These are phyloP conservation scores for Neomonachus schauinslandi DNA, from an alignment of 2,113 vertebrate species.

Conservation along the genomic window DNA sequence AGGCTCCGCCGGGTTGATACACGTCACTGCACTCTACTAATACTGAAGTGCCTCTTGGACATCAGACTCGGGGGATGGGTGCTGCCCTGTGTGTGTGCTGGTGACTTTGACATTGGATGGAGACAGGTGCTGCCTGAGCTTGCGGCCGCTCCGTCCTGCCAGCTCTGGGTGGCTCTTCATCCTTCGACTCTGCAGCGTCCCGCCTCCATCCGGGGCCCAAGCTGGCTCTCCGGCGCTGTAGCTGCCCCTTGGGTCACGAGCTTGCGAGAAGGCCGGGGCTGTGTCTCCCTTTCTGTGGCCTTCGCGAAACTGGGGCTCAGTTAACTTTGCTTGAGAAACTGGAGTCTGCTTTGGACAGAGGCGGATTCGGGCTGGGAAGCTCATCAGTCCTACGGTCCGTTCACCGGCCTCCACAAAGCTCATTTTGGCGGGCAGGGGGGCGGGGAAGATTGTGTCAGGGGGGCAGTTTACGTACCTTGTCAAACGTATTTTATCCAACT, in stretches of 20 bases:
- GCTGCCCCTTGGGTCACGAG: neutral
- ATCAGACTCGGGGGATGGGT: rapidly evolving
- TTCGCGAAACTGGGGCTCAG: neutral
- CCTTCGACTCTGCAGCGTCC: neutral
- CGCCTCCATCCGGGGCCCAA: rapidly evolving
- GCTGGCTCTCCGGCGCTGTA: neutral
- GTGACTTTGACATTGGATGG: neutral
- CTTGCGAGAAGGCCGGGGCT: neutral
- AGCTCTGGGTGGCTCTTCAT: rapidly evolving
- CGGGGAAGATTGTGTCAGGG: neutral
- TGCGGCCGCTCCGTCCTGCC: neutral
- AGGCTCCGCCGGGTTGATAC: neutral
- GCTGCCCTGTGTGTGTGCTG: neutral
- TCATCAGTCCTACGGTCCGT: rapidly evolving
- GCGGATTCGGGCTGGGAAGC: neutral
- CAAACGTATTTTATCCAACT: neutral
- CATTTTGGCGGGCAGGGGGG: rapidly evolving
- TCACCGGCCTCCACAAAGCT: neutral
- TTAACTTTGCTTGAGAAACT: neutral
- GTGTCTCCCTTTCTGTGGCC: neutral
- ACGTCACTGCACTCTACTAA: rapidly evolving
- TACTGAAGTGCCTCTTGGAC: neutral
- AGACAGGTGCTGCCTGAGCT: no score
- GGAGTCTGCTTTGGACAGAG: neutral
- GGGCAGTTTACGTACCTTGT: neutral